Evolutionary conservation across 2,797 vertebrate genomes (phyloP).

Genomic region (Phrynocephalus guinanensis): DNA sequence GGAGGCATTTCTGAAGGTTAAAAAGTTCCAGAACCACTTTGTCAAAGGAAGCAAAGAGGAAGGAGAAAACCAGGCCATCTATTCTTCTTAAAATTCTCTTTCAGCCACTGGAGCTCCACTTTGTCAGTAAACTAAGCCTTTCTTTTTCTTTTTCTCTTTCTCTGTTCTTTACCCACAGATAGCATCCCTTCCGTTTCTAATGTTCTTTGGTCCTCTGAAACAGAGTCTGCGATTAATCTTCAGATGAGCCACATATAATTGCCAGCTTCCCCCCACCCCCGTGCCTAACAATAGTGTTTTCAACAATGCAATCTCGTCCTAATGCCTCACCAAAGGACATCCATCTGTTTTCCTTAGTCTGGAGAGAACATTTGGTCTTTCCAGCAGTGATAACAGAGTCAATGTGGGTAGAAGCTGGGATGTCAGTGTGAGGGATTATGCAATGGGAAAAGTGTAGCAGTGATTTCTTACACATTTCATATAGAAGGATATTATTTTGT

Average conservation of each 20-base stretch:
- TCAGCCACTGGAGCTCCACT: background rate
- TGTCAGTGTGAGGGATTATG: conserved; percentile 15
- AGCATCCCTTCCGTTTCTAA: background rate
- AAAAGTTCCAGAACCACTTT: background rate
- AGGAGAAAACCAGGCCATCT: background rate
- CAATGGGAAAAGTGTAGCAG: conserved; percentile 16
- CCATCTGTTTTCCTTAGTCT: conserved; percentile 35
- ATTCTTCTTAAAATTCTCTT: background rate
- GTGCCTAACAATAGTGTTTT: conserved; percentile 18
- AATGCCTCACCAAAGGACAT: conserved; percentile 26
- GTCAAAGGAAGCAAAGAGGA: background rate
- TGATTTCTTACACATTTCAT: background rate
- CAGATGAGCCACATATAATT: conserved; percentile 25
- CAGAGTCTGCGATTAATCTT: conserved; percentile 24
- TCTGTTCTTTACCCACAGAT: background rate
- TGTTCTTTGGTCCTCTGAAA: conserved; percentile 13
- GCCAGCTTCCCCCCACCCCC: background rate
- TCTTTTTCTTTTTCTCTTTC: background rate
- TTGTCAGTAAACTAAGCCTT: background rate
- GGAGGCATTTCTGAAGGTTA: background rate
- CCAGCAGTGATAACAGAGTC: conserved; percentile 34
- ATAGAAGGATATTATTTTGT: background rate
- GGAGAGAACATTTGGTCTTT: conserved; percentile 45
- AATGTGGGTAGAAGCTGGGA: conserved; percentile 19
- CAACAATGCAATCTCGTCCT: conserved; percentile 27